phyloP scores from a whole-genome alignment of 2,888 invertebrate species.

The Conomelus anceps region DNA sequence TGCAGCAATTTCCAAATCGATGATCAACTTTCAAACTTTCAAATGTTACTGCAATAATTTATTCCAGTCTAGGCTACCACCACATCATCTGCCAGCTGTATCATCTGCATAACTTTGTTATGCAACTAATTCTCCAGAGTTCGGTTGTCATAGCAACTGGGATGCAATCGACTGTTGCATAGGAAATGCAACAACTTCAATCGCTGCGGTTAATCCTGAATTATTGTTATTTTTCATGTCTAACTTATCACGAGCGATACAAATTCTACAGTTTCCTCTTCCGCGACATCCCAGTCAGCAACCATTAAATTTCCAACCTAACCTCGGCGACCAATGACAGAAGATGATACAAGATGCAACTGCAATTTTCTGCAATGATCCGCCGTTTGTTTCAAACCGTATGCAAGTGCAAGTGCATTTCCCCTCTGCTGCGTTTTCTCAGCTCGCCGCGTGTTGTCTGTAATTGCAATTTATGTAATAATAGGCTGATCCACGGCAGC shows the following conservation, averaged over 20 bases:
- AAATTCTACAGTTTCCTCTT: background rate
- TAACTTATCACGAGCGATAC: background rate
- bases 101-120: background rate
- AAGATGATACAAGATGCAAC: background rate
- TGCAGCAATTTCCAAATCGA: background rate
- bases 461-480: background rate
- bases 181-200: background rate
- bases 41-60: background rate
- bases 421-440: background rate
- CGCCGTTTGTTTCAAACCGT: background rate
- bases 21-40: background rate
- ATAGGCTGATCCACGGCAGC: background rate
- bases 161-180: background rate
- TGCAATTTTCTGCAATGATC: background rate
- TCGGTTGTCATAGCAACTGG: background rate
- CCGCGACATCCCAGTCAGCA: background rate
- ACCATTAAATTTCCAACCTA: background rate
- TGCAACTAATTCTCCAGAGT: background rate
- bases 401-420: background rate
- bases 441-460: background rate
- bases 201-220: background rate
- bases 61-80: background rate
- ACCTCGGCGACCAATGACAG: background rate
- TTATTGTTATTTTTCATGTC: background rate
- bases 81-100: background rate